These are phyloP conservation scores for Drosophila kikkawai DNA, from an alignment of 1,140 invertebrate species.

Conservation along the genomic window DNA sequence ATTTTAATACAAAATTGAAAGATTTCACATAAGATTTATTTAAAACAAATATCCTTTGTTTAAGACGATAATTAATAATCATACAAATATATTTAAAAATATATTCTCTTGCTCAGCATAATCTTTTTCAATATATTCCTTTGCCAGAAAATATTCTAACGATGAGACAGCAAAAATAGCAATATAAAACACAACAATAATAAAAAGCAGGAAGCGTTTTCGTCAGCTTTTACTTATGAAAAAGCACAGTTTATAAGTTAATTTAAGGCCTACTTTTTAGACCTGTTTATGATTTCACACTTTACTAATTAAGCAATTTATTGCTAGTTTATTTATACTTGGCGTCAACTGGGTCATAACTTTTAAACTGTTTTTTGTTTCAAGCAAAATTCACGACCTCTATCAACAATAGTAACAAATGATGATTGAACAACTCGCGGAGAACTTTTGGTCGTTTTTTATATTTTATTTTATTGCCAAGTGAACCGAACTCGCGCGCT, in stretches of 20 bases:
- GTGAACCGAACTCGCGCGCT: conserved; percentile 70
- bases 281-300: conserved; percentile 1
- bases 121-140: background rate
- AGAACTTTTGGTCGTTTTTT: conserved; percentile 17
- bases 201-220: conserved; percentile 61
- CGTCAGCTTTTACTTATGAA: conserved; percentile 11
- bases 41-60: background rate
- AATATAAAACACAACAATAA: conserved; percentile 35
- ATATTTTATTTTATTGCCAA: conserved; percentile 24
- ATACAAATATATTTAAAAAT: too few species aligned
- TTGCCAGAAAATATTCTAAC: background rate
- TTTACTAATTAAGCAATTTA: conserved; percentile 1
- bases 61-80: background rate
- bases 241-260: background rate
- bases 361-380: background rate
- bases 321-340: background rate
- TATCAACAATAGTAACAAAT: conserved; percentile 43
- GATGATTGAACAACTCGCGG: conserved; percentile 31
- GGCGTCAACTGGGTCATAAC: background rate
- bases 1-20: background rate
- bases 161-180: conserved; percentile 3
- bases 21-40: background rate
- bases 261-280: background rate
- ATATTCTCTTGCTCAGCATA: background rate
- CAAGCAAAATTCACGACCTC: conserved; percentile 45